Percentiles rank a stretch among this genome's conserved stretches.
phyloP scores from a whole-genome alignment of 2,888 invertebrate species.

The Drosophila mettleri region DNA sequence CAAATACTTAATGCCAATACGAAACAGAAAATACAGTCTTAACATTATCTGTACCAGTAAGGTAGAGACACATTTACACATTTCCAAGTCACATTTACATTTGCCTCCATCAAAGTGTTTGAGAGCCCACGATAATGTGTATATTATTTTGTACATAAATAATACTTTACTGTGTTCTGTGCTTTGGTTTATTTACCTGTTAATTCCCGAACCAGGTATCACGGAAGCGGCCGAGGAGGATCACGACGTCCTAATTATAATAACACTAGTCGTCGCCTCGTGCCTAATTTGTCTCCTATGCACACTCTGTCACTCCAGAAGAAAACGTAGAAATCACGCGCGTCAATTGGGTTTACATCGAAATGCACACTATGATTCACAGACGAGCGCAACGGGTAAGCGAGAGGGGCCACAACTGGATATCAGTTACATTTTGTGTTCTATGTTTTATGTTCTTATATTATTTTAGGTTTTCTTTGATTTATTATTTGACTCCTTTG shows the following conservation, averaged over 20 bases:
- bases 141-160: conserved; percentile 40
- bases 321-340: conserved; percentile 85
- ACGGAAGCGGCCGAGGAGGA: conserved; percentile 85
- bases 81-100: conserved; percentile 29
- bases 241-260: conserved; percentile 86
- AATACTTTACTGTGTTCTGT: conserved; percentile 13
- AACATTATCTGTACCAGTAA: conserved; percentile 25
- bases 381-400: conserved; percentile 85
- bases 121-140: conserved; percentile 18
- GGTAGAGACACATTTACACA: conserved; percentile 36
- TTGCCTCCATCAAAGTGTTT: conserved; percentile 26
- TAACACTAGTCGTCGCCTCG: conserved; percentile 85
- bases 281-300: conserved; percentile 86
- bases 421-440: conserved; percentile 1
- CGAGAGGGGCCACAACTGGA: neutral
- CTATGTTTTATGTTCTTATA: conserved; percentile 28
- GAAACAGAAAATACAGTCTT: conserved; percentile 19
- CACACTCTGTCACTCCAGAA: conserved; percentile 86
- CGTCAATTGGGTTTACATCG: conserved; percentile 85
- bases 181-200: conserved; percentile 38
- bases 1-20: conserved; percentile 26
- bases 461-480: conserved; percentile 67
- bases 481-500: conserved; percentile 37
- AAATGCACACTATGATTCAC: conserved; percentile 85
- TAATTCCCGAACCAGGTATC: conserved; percentile 78